These are phyloP conservation scores for Norana najaformis DNA, from an alignment of 2,888 invertebrate species.

Conservation along the genomic window DNA sequence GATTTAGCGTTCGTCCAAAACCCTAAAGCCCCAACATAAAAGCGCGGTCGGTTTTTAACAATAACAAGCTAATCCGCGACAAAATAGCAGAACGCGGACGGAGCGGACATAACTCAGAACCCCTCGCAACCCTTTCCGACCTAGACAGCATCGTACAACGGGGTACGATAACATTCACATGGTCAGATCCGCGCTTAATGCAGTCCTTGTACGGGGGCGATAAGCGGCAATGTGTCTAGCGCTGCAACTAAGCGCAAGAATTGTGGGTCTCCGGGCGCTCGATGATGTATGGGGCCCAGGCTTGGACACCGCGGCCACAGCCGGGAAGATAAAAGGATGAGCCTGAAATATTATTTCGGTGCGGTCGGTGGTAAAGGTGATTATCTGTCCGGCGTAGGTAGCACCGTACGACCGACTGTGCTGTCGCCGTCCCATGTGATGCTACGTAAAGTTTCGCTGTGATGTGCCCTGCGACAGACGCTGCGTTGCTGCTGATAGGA, in stretches of 20 bases:
- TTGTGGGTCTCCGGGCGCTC: neutral
- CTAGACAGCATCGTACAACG: neutral
- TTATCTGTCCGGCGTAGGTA: neutral
- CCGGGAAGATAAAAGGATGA: neutral
- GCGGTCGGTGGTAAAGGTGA: neutral
- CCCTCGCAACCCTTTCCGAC: neutral
- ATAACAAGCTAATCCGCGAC: neutral
- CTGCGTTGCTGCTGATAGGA: neutral
- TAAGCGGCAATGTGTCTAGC: neutral
- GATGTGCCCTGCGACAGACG: neutral
- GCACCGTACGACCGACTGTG: neutral
- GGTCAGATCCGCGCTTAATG: neutral
- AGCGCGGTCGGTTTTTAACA: neutral
- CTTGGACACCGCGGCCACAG: neutral
- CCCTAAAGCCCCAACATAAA: neutral
- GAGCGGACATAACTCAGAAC: neutral
- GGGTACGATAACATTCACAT: neutral
- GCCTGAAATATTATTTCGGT: constrained; percentile 13
- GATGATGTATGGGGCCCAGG: neutral
- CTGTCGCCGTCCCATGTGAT: too few species aligned
- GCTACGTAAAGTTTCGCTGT: neutral
- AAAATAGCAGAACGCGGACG: neutral
- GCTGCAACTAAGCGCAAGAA: neutral
- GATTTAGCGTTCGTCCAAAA: neutral
- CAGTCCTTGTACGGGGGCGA: neutral